These are phyloP conservation scores for Spinibarbus caldwelli DNA, from an alignment of 2,797 vertebrate genomes.

Conservation along the genomic window DNA sequence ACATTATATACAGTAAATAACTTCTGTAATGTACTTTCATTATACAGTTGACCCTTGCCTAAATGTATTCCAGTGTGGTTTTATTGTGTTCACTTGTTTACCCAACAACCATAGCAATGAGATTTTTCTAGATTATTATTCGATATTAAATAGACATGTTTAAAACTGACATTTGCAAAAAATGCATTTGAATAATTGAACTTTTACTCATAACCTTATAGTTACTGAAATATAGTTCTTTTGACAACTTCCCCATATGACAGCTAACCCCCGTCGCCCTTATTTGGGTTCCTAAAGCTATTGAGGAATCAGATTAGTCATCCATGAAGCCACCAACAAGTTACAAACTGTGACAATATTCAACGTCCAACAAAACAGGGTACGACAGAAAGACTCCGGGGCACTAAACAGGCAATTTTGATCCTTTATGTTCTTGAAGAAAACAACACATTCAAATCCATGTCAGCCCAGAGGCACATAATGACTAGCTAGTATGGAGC, in stretches of 20 bases:
- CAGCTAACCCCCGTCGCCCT: not conserved
- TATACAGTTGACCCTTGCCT: not conserved
- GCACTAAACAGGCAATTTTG: not conserved
- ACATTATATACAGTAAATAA: no score
- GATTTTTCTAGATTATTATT: not conserved
- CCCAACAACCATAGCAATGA: not conserved
- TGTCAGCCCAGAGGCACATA: conserved; percentile 21
- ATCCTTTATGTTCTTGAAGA: conserved; percentile 25
- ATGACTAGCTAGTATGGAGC: conserved; percentile 2
- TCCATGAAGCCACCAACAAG: conserved; percentile 11
- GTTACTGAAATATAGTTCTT: conserved; percentile 3
- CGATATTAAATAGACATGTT: not conserved
- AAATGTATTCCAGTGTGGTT: not conserved
- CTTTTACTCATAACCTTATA: not conserved
- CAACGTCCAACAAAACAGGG: not conserved
- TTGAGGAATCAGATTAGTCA: conserved; percentile 13
- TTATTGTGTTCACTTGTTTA: not conserved
- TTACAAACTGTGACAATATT: conserved; percentile 17
- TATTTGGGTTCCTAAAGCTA: conserved; percentile 20
- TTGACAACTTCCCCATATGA: not conserved
- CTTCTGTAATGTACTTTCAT: not conserved
- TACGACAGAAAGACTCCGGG: conserved; percentile 1
- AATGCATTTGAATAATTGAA: not conserved
- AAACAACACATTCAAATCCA: conserved; percentile 30
- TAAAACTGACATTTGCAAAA: not conserved